Evolutionary conservation across 1,140 invertebrate genomes (phyloP), one percentile per base, ranked within the genome.

Genomic region (Ladona fulva): DNA sequence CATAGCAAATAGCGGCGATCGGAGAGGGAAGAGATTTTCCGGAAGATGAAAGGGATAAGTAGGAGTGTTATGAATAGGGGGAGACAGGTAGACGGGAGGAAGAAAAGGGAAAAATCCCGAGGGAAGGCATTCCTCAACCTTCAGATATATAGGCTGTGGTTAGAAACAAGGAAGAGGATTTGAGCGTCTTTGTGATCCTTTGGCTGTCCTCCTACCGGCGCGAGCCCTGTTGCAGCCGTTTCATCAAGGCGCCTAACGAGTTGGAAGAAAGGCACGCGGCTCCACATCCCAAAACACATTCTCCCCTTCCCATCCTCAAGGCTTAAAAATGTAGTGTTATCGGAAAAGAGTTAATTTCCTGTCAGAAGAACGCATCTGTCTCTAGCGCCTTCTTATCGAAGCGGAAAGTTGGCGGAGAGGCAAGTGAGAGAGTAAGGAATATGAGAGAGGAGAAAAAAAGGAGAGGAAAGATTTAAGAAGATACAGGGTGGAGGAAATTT

Each of bases 281-380:
- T 52, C 44, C 44, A 10, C 44, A 52, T 19, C 44, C 44, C 44
- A 10, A 19, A 52, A 10, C 44, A 52, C 44, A 52, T 19, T 10
- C 44, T 52, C 44, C 44, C 44, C 44, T 52, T 10, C 44, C 52
- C n/a, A 16, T 66, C 14, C 52, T 5, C 52, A 16, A 66, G 52
- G 52, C 52, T 66, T 66, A 66, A 66, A 66, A 66, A 66, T 66
- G 52, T 66, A 66, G 52, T 66, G 52, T 66, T 66, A 66, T 66
- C 52, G 52, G 52, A 22, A 66, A 66, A 66, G 52, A 66, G 52
- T 66, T 66, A 66, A 66, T 66, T 66, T 66, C 52, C 52, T 66
- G 52, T 66, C 52, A 66, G 52, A 22, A 66, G 52, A 66, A 66
- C 52, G 52, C 52, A 66, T 66, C 52, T 66, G 52, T 66, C 52